Conservation (phyloP, 2,113 vertebrate species). For the Spea bombifrons region DNA sequence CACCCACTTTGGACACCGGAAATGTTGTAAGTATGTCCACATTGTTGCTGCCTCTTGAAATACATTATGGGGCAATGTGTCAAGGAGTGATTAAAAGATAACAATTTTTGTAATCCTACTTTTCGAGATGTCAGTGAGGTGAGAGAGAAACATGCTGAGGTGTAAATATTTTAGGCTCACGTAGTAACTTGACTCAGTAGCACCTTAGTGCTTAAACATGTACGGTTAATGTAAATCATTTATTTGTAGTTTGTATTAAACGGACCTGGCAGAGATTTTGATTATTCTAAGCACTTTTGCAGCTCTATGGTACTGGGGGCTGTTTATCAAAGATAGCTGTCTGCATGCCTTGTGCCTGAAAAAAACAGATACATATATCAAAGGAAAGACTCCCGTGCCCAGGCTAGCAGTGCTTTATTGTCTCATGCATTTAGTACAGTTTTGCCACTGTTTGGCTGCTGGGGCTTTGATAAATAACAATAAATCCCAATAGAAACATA, state of each 20-base stretch:
- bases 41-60: no score
- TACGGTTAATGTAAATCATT: background rate
- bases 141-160: background rate
- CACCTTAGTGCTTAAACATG: background rate
- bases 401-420: background rate
- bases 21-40: no score
- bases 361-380: background rate
- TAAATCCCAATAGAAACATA: background rate
- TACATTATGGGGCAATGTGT: no score
- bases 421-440: background rate
- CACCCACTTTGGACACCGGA: no score
- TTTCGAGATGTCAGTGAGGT: background rate
- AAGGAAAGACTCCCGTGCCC: background rate
- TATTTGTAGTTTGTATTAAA: background rate
- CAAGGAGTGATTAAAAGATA: no score
- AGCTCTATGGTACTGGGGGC: background rate
- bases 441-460: background rate
- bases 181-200: background rate
- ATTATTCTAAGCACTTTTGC: background rate
- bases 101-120: background rate
- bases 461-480: background rate
- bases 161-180: background rate
- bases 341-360: background rate
- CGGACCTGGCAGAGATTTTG: background rate
- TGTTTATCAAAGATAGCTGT: slow-evolving; percentile 3